Evolutionary conservation across 2,113 vertebrate genomes (phyloP).

Genomic region (Ceratotherium simum): DNA sequence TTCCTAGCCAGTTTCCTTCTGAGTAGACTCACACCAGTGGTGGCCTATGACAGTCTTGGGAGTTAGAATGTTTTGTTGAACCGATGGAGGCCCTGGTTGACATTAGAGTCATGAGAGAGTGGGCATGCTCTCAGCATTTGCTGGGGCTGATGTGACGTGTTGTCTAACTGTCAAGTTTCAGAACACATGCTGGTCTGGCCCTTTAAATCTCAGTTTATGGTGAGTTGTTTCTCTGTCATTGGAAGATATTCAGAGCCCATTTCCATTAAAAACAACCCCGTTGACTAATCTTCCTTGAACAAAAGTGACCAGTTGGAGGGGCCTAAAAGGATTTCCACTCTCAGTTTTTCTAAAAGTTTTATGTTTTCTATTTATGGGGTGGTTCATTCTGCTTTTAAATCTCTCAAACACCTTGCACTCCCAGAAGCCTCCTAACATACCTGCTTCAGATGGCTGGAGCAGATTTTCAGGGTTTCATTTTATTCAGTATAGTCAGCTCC

Average conservation of each 20-base stretch:
- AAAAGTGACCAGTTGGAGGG: conserved; percentile 50
- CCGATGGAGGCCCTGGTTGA: neutral
- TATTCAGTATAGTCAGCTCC: neutral
- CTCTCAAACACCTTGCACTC: neutral
- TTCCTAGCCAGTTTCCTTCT: neutral
- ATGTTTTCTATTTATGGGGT: conserved; percentile 54
- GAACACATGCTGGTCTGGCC: conserved; percentile 68
- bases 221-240: neutral
- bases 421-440: conserved; percentile 50
- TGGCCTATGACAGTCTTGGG: neutral
- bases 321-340: conserved; percentile 56
- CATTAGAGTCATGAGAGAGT: neutral
- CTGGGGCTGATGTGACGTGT: neutral
- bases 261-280: conserved; percentile 30
- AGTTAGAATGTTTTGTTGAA: neutral
- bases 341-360: conserved; percentile 51
- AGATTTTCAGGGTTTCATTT: conserved; percentile 23
- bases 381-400: conserved; percentile 57
- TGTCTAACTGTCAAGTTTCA: conserved; percentile 72
- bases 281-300: conserved; percentile 47
- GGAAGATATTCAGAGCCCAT: conserved; percentile 36
- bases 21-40: neutral
- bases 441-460: conserved; percentile 28
- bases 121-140: neutral
- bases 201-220: conserved; percentile 59